phyloP scores from a whole-genome alignment of 64 coral and sea anemone genomes.

The Montipora capricornis region DNA sequence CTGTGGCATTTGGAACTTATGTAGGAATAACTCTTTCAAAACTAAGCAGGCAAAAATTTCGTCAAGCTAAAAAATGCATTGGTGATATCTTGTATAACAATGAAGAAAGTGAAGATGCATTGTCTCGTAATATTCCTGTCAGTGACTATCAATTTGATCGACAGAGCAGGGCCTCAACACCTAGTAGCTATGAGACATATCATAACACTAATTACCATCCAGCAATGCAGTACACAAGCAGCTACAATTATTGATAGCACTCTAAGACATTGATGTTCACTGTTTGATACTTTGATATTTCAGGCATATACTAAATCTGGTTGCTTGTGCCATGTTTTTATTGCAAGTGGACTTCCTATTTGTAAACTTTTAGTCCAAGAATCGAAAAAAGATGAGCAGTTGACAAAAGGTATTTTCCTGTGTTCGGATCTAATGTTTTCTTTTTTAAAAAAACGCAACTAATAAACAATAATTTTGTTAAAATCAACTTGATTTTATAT shows the following conservation, averaged over 20 bases:
- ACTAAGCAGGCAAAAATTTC: constrained; percentile 33
- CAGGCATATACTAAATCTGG: too few species aligned
- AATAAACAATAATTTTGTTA: not conserved
- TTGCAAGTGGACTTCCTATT: not conserved
- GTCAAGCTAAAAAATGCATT: constrained; percentile 69
- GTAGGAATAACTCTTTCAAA: constrained; percentile 59
- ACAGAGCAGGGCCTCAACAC: constrained; percentile 10
- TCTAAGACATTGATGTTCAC: too few species aligned
- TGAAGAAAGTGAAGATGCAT: constrained; percentile 66
- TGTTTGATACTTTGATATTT: too few species aligned
- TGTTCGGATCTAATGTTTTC: not conserved
- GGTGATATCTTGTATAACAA: constrained; percentile 67
- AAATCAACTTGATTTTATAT: too few species aligned
- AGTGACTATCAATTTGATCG: constrained; percentile 2
- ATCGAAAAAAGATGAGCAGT: not conserved
- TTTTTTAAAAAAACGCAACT: not conserved
- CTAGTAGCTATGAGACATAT: not conserved
- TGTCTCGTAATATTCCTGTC: not conserved
- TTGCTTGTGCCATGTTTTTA: not conserved
- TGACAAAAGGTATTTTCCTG: not conserved
- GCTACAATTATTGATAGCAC: too few species aligned
- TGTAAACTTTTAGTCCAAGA: not conserved
- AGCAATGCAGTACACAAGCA: not conserved
- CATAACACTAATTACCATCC: not conserved
- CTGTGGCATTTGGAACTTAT: constrained; percentile 63